A percentile compares a stretch with the other conserved stretches of the same genome.
Evolutionary conservation across 1,140 invertebrate species (phyloP).

Genomic region (Muscidifurax raptorellus): DNA sequence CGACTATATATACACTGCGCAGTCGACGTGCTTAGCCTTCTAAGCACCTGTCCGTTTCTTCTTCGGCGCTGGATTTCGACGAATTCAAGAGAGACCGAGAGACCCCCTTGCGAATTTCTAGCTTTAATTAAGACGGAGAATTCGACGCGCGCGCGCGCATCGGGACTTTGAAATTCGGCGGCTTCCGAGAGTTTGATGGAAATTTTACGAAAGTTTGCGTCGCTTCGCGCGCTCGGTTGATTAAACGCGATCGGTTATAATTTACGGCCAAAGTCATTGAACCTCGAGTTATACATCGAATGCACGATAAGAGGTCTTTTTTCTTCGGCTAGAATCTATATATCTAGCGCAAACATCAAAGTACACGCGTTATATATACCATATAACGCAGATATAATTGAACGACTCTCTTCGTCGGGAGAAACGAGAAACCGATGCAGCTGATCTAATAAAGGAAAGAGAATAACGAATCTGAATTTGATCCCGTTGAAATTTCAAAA

Average conservation of each 20-base stretch:
- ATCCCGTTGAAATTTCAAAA: slow-evolving; percentile 29
- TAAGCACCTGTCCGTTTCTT: slow-evolving; percentile 51
- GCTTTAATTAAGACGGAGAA: slow-evolving; percentile 6
- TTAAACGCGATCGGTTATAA: no score
- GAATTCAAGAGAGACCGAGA: background rate
- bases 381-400: no score
- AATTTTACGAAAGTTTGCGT: background rate
- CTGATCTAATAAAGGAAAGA: no score
- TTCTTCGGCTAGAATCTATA: no score
- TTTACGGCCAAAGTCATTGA: no score
- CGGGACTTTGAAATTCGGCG: background rate
- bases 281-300: no score
- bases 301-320: no score
- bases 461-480: background rate
- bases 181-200: background rate
- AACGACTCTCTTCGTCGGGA: no score
- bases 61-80: background rate
- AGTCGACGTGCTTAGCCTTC: slow-evolving; percentile 30
- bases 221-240: no score
- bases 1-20: background rate
- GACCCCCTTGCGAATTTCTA: background rate
- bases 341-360: no score
- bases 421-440: no score
- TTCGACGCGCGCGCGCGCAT: slow-evolving; percentile 18
- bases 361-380: no score